Evolutionary conservation across 2,888 invertebrate species (phyloP).

Genomic region (Oxyscelio sp.): DNA sequence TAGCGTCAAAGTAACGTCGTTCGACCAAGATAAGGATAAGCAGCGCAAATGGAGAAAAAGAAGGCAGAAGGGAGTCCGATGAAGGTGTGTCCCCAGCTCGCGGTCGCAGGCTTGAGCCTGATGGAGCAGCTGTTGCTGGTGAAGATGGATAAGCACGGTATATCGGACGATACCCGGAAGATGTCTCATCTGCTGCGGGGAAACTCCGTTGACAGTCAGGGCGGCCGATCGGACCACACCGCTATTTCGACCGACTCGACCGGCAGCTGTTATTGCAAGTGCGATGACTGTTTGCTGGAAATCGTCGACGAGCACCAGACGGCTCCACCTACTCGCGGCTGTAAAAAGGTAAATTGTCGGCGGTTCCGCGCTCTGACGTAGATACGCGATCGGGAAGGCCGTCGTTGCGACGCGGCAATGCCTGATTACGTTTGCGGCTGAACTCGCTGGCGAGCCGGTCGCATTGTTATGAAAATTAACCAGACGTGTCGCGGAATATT

Average conservation of each 20-base stretch:
- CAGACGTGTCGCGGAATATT: conserved; percentile 38
- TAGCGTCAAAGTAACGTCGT: no score
- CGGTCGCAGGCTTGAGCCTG: conserved; percentile 88
- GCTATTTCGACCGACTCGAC: conserved; percentile 92
- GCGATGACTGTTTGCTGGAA: conserved; percentile 95
- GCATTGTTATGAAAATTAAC: conserved; percentile 45
- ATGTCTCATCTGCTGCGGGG: conserved; percentile 90
- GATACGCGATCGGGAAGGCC: neutral
- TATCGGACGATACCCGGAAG: conserved; percentile 81
- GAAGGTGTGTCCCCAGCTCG: no score
- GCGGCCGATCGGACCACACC: conserved; percentile 91
- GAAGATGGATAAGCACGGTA: conserved; percentile 93
- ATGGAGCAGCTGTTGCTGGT: conserved; percentile 95
- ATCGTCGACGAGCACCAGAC: conserved; percentile 92
- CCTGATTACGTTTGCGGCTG: no score
- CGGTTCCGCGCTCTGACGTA: conserved; percentile 36
- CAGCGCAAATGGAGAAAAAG: no score
- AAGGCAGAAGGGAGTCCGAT: no score
- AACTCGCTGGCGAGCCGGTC: conserved; percentile 1
- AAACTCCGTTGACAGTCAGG: conserved; percentile 92
- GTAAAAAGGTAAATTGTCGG: conserved; percentile 85
- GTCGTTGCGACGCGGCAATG: no score
- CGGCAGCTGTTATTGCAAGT: conserved; percentile 92
- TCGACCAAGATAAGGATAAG: no score
- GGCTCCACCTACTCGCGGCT: conserved; percentile 77